These are phyloP conservation scores for Cettia cetti DNA, from an alignment of 2,113 vertebrate species.

Conservation along the genomic window DNA sequence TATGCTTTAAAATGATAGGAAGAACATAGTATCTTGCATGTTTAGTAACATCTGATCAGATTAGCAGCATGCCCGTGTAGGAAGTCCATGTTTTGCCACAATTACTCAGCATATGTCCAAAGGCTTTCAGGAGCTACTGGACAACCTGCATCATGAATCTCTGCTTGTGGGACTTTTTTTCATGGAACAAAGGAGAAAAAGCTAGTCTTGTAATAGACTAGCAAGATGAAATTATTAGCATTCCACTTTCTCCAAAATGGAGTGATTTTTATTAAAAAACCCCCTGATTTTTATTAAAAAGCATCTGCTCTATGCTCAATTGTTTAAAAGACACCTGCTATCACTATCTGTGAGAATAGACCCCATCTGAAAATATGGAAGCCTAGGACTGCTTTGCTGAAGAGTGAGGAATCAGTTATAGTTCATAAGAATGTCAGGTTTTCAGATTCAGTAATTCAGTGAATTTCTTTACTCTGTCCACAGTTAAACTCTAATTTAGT, in stretches of 20 bases:
- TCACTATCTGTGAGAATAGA: background rate
- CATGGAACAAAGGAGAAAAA: background rate
- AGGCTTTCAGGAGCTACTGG: background rate
- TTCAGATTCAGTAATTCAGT: background rate
- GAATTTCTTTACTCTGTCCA: background rate
- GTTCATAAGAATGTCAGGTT: background rate
- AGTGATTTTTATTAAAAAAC: background rate
- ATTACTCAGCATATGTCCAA: background rate
- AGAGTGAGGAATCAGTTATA: background rate
- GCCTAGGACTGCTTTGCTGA: background rate
- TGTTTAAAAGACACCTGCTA: background rate
- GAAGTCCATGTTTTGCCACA: background rate
- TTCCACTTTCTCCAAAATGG: background rate
- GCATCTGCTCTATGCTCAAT: background rate
- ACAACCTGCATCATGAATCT: background rate
- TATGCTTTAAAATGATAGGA: background rate
- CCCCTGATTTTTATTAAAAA: background rate
- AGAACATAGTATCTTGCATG: background rate
- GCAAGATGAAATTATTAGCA: background rate
- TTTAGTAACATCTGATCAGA: background rate
- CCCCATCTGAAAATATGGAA: background rate
- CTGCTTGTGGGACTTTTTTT: background rate
- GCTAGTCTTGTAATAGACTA: background rate
- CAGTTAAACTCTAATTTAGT: background rate
- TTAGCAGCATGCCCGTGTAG: background rate